A percentile compares a stretch with the other conserved stretches of the same genome.
These are phyloP conservation scores for honey bee (Apis mellifera) DNA, from an alignment of 1,140 invertebrate species.

Conservation along the genomic window Amel_HAv3.1 CM009942.2:5116501-5117000, in stretches of 20 bases:
- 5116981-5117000: constrained; percentile 2
- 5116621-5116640: too few relatives aligned
- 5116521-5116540: too few relatives aligned
- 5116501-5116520: too few relatives aligned
- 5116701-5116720: too few relatives aligned
- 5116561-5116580: too few relatives aligned
- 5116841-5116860: constrained; percentile 39
- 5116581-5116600: too few relatives aligned
- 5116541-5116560: too few relatives aligned
- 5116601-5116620: too few relatives aligned
- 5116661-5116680: too few relatives aligned
- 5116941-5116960: background rate
- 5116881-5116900: background rate
- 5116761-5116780: background rate
- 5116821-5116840: background rate
- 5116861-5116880: background rate
- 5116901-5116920: background rate
- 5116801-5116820: background rate
- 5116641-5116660: too few relatives aligned
- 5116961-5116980: constrained; percentile 23
- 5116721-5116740: too few relatives aligned
- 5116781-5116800: background rate
- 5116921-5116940: background rate
- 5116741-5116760: background rate
- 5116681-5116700: too few relatives aligned